Evolutionary conservation across 2,113 vertebrate species (phyloP).

Genomic region (Erinaceus europaeus): DNA sequence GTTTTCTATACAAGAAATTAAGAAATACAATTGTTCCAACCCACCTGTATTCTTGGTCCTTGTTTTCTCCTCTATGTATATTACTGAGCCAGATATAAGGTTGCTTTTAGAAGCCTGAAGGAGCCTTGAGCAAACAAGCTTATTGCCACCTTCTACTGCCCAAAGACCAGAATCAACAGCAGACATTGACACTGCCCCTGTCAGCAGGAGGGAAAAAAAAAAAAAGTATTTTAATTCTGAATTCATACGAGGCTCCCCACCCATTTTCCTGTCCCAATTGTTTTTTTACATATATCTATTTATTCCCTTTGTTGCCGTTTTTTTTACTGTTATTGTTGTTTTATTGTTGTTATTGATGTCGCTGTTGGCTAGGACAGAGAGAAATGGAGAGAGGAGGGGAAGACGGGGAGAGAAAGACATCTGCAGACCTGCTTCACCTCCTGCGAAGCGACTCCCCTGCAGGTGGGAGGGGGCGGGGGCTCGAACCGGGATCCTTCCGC

Average conservation of each 20-base stretch:
- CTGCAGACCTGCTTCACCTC: no score
- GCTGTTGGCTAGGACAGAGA: no score
- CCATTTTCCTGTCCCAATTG: no score
- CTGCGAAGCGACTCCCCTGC: no score
- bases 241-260: background rate
- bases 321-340: no score
- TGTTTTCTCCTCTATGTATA: slow-evolving; percentile 85
- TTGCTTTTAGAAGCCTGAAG: slow-evolving; percentile 89
- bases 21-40: slow-evolving; percentile 31
- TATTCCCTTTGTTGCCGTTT: no score
- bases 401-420: no score
- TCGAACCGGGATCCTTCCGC: no score
- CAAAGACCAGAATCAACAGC: slow-evolving; percentile 86
- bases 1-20: background rate
- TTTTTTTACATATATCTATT: no score
- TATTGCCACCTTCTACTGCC: slow-evolving; percentile 95
- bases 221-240: slow-evolving; percentile 1
- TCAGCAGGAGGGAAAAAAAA: background rate
- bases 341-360: no score
- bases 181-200: slow-evolving; percentile 89
- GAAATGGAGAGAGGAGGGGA: no score
- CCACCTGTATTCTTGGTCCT: slow-evolving; percentile 84
- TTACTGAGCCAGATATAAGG: slow-evolving; percentile 86
- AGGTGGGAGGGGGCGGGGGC: no score
- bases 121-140: slow-evolving; percentile 89